Evolutionary conservation across 2,797 vertebrate species (phyloP), one percentile per base, ranked within the genome.

Genomic region (Rhynchonycteris naso): DNA sequence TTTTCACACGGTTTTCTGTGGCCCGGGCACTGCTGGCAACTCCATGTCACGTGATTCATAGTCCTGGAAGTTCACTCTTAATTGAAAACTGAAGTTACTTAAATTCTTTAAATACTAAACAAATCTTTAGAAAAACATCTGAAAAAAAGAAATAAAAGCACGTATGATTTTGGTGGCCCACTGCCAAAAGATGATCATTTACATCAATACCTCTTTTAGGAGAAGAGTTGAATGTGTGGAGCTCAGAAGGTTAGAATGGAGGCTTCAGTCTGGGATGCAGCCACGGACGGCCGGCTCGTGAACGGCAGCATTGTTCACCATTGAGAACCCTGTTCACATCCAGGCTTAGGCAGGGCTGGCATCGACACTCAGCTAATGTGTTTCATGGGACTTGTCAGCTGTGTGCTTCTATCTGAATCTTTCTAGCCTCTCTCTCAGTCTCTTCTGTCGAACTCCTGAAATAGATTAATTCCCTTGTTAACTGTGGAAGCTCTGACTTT

Each of bases 381-480:
- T 96, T 98, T 98, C 98, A 98, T 98, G 98, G 98, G 98, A 98
- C 98, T 97, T 96, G 97, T 98, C 98, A 98, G 98, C 98, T 98
- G 98, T 97, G 97, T 97, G 97, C 97, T 98, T 97, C 97, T 97
- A 97, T 98, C 97, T 98, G 97, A 97, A 95, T 97, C 97, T 98
- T 94, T 95, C 97, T 96, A 93, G 96, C 97, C 97, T 98, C 97
- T 97, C 97, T 98, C 97, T 97, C 97, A 65, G 91, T 93, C 91
- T 97, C 97, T 97, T 97, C 78, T 97, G 96, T 96, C 84, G 61
- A 94, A 97, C 76, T 92, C 90, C 85, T 97, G 94, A 97, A 98
- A 81, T 97, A 92, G 96, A 91, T 30, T 93, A 97, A 96, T 96
- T 97, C 97, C 97, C 98, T 97, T 96, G 97, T 99, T 98, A 98